phyloP scores from a whole-genome alignment of 2,797 vertebrate genomes.

The Xenentodon cancila region DNA sequence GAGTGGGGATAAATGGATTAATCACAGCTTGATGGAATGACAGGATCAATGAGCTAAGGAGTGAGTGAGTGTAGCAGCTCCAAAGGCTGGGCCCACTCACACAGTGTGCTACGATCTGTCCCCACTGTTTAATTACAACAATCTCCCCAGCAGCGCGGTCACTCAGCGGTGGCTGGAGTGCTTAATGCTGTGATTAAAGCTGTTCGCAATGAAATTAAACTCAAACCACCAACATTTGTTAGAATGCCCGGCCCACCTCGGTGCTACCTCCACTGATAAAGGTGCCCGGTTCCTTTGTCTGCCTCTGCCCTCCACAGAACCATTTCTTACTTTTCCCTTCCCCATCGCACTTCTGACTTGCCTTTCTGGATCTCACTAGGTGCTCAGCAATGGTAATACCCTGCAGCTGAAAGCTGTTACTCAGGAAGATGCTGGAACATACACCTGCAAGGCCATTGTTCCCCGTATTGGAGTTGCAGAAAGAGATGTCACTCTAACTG shows the following conservation, averaged over 20 bases:
- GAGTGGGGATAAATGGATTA: slow-evolving; percentile 83
- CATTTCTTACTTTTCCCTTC: slow-evolving; percentile 18
- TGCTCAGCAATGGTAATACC: slow-evolving; percentile 89
- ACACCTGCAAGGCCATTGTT: slow-evolving; percentile 90
- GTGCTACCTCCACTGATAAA: slow-evolving; percentile 54
- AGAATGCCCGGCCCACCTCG: slow-evolving; percentile 69
- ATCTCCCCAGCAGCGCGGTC: slow-evolving; percentile 72
- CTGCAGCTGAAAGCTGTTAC: slow-evolving; percentile 87
- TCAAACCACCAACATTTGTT: slow-evolving; percentile 67
- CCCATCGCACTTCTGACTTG: slow-evolving; percentile 49
- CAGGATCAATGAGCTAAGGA: slow-evolving; percentile 82
- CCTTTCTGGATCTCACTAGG: slow-evolving; percentile 76
- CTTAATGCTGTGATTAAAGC: slow-evolving; percentile 81
- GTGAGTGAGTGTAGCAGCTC: slow-evolving; percentile 71
- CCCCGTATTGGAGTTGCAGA: slow-evolving; percentile 87
- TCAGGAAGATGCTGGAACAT: slow-evolving; percentile 90
- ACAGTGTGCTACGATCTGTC: slow-evolving; percentile 49
- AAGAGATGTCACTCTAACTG: slow-evolving; percentile 87
- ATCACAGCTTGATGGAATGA: slow-evolving; percentile 83
- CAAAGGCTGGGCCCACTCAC: slow-evolving; percentile 71
- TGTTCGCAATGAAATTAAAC: slow-evolving; percentile 76
- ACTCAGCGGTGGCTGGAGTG: slow-evolving; percentile 72
- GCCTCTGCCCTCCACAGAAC: slow-evolving; percentile 25
- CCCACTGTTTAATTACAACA: slow-evolving; percentile 81
- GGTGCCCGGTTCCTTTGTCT: slow-evolving; percentile 47